Percentiles rank a stretch among this genome's conserved stretches.
These are phyloP conservation scores for Pygocentrus nattereri DNA, from an alignment of 2,797 vertebrate genomes.

Conservation along the genomic window DNA sequence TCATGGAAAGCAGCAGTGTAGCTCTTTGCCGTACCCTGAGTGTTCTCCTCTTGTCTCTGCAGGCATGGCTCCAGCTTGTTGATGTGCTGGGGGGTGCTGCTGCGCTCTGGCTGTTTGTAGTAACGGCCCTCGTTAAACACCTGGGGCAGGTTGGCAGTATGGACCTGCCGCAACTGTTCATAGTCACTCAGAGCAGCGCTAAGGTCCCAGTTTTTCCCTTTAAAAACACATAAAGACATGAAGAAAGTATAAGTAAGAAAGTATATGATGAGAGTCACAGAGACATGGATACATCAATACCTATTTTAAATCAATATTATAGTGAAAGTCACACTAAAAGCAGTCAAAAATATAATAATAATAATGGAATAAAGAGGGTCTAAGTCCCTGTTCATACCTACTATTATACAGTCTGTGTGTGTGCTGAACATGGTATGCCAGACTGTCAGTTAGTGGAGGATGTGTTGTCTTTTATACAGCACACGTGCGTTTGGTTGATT, in stretches of 20 bases:
- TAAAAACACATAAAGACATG: conserved; percentile 29
- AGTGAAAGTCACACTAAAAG: neutral
- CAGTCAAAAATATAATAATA: neutral
- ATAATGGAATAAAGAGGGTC: too few relatives aligned
- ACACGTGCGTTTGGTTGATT: too few relatives aligned
- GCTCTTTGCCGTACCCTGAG: conserved; percentile 83
- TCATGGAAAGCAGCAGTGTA: neutral
- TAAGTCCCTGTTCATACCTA: too few relatives aligned
- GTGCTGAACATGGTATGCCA: too few relatives aligned
- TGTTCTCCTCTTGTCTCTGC: conserved; percentile 92
- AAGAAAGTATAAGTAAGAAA: neutral
- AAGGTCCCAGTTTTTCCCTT: conserved; percentile 99
- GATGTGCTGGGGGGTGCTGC: conserved; percentile 84
- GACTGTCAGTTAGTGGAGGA: too few relatives aligned
- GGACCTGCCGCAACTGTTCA: conserved; percentile 97
- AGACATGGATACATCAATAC: neutral
- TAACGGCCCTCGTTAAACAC: conserved; percentile 95
- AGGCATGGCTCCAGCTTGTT: conserved; percentile 86
- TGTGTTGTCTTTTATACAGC: too few relatives aligned
- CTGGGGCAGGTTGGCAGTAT: conserved; percentile 94
- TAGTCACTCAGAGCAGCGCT: conserved; percentile 95
- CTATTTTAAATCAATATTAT: neutral
- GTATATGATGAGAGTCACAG: neutral
- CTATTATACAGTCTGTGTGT: too few relatives aligned
- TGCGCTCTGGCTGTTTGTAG: conserved; percentile 85